Conservation (phyloP, 2,113 vertebrate species). For the Salvator merianae region DNA sequence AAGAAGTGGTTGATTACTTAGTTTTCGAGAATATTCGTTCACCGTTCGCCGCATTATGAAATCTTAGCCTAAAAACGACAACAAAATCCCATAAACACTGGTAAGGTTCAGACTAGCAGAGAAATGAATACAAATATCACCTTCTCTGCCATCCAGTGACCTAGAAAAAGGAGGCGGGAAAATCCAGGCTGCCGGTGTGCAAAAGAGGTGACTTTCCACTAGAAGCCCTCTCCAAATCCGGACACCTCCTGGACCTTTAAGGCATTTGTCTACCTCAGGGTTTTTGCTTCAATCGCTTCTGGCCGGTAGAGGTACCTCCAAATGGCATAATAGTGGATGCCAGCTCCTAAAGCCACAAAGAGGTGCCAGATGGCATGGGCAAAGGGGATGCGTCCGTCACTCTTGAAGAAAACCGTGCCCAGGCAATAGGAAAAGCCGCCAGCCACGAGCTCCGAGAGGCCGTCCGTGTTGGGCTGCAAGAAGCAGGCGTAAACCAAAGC, state of each 20-base stretch:
- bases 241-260: background rate
- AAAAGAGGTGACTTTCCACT: background rate
- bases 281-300: slow-evolving; percentile 65
- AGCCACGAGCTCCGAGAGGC: slow-evolving; percentile 87
- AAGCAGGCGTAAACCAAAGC: slow-evolving; percentile 22
- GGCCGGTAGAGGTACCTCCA: slow-evolving; percentile 91
- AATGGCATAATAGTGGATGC: slow-evolving; percentile 91
- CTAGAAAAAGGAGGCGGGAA: accelerated
- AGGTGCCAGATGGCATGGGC: slow-evolving; percentile 98
- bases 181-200: background rate
- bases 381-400: slow-evolving; percentile 91
- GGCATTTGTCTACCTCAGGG: slow-evolving; percentile 72
- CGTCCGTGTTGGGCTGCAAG: slow-evolving; percentile 85
- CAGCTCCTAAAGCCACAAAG: slow-evolving; percentile 88
- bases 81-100: slow-evolving; percentile 8
- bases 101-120: background rate
- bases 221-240: background rate
- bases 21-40: background rate
- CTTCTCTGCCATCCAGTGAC: background rate
- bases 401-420: slow-evolving; percentile 93
- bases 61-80: slow-evolving; percentile 37
- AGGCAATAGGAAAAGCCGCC: slow-evolving; percentile 87
- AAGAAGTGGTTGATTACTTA: too few species aligned
- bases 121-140: slow-evolving; percentile 4
- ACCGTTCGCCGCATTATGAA: background rate